These are phyloP conservation scores for Eumeta japonica DNA, from an alignment of 1,140 invertebrate genomes.

Conservation along the genomic window DNA sequence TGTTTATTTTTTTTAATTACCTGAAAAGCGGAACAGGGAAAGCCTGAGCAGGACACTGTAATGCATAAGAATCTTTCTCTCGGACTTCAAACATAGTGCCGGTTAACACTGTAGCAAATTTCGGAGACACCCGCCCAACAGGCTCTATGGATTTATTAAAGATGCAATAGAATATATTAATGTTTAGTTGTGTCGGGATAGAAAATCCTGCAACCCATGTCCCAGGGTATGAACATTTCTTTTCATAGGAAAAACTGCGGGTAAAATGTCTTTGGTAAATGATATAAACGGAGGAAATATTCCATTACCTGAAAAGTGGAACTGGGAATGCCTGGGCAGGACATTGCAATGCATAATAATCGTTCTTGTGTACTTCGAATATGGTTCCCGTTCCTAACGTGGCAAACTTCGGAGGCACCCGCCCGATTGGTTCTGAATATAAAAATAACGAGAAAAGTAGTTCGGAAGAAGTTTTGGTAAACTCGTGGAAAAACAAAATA, in stretches of 20 bases:
- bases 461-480: too few relatives aligned
- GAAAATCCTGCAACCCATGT: too few relatives aligned
- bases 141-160: constrained; percentile 57
- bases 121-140: constrained; percentile 58
- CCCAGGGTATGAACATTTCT: too few relatives aligned
- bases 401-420: constrained; percentile 60
- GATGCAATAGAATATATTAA: too few relatives aligned
- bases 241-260: too few relatives aligned
- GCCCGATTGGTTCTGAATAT: constrained; percentile 59
- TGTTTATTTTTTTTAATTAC: constrained; percentile 44
- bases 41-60: constrained; percentile 73
- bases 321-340: constrained; percentile 72
- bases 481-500: too few relatives aligned
- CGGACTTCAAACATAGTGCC: constrained; percentile 70
- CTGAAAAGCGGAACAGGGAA: constrained; percentile 68
- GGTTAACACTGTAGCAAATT: constrained; percentile 55
- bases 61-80: constrained; percentile 53
- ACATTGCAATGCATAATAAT: constrained; percentile 65
- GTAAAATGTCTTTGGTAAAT: constrained; percentile 11
- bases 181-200: too few relatives aligned
- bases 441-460: too few relatives aligned
- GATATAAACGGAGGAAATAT: constrained; percentile 42
- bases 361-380: constrained; percentile 62
- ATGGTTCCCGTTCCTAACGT: constrained; percentile 61
- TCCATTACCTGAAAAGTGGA: constrained; percentile 62